phyloP scores from a whole-genome alignment of 2,797 vertebrate species.

The Poecilia velifera region DNA sequence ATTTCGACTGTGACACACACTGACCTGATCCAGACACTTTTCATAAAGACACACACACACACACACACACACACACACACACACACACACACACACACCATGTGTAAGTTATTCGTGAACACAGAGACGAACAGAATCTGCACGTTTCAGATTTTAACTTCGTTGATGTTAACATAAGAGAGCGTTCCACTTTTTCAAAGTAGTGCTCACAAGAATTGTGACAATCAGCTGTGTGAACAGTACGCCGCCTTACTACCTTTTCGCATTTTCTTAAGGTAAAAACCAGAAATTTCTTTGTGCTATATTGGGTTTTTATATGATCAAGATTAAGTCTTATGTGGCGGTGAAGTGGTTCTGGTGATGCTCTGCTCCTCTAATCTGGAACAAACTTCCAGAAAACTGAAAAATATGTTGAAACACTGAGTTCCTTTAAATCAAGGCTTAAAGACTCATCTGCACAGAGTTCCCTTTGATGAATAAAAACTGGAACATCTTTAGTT shows the following conservation, averaged over 20 bases:
- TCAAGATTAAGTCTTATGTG: too few species aligned
- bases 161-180: background rate
- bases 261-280: too few species aligned
- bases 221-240: background rate
- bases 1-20: background rate
- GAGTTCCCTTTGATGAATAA: background rate
- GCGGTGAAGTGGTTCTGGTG: background rate
- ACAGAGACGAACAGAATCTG: background rate
- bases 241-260: background rate
- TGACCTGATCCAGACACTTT: background rate
- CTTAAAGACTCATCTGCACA: too few species aligned
- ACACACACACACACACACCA: background rate
- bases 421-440: too few species aligned
- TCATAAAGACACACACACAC: background rate
- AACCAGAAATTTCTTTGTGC: background rate
- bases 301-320: background rate
- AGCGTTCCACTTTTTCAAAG: background rate
- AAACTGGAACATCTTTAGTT: background rate
- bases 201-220: background rate
- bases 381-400: too few species aligned
- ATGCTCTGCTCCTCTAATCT: too few species aligned
- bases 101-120: background rate
- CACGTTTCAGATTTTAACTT: background rate
- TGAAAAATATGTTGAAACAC: too few species aligned
- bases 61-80: background rate